Conservation (phyloP, 2,888 invertebrate species). For the Ceraclea dissimilis region DNA sequence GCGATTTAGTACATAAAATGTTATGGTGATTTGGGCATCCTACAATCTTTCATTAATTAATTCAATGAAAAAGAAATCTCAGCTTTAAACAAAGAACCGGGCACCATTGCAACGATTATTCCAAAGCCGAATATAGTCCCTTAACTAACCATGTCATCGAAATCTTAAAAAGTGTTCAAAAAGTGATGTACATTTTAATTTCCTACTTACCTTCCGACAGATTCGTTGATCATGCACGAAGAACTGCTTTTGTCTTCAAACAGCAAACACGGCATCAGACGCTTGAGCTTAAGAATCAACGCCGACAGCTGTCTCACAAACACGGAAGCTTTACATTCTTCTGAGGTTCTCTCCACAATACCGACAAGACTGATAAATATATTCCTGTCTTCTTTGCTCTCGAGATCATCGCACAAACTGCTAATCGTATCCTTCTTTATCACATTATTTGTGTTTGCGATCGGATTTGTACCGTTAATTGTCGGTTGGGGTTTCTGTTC, state of each 20-base stretch:
- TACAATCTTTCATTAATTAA: too few relatives aligned
- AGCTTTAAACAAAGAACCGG: too few relatives aligned
- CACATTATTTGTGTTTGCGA: not conserved
- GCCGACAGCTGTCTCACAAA: slow-evolving; percentile 21
- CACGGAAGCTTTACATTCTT: slow-evolving; percentile 18
- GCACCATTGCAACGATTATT: too few relatives aligned
- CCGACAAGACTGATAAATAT: slow-evolving; percentile 18
- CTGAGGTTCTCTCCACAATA: slow-evolving; percentile 19
- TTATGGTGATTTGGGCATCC: too few relatives aligned
- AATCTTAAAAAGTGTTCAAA: too few relatives aligned
- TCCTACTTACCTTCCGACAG: slow-evolving; percentile 22
- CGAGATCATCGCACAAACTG: slow-evolving; percentile 5
- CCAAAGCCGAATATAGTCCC: too few relatives aligned
- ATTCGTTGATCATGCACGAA: slow-evolving; percentile 19
- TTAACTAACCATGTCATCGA: too few relatives aligned
- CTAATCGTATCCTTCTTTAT: slow-evolving; percentile 3
- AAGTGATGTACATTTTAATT: too few relatives aligned
- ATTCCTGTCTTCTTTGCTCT: slow-evolving; percentile 21
- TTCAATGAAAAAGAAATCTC: too few relatives aligned
- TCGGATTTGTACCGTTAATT: not conserved
- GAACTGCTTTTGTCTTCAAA: slow-evolving; percentile 17
- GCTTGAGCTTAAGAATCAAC: slow-evolving; percentile 16
- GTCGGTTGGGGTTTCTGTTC: not conserved
- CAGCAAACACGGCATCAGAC: slow-evolving; percentile 21
- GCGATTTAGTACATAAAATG: too few relatives aligned